These are phyloP conservation scores for Rhabdornis inornatus DNA, from an alignment of 2,113 vertebrate genomes.

Conservation along the genomic window DNA sequence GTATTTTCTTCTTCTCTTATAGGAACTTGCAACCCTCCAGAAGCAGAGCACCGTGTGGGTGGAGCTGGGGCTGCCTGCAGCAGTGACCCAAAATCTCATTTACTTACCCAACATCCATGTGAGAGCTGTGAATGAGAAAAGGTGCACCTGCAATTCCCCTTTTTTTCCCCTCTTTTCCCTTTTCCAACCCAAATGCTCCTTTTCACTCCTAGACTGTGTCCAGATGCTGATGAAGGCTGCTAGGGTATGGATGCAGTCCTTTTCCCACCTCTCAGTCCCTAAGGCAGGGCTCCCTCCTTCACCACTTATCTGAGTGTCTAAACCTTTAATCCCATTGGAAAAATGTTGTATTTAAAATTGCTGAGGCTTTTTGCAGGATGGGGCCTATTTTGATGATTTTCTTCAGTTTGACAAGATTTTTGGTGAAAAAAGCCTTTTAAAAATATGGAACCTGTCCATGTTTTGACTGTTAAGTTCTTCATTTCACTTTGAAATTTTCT, in stretches of 20 bases:
- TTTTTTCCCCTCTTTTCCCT: fast-evolving
- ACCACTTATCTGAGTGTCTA: background rate
- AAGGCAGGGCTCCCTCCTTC: background rate
- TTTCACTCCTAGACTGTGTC: fast-evolving
- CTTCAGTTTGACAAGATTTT: background rate
- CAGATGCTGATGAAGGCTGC: background rate
- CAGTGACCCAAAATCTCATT: background rate
- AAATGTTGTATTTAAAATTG: background rate
- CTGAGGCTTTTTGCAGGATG: background rate
- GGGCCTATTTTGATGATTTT: background rate
- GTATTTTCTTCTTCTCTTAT: background rate
- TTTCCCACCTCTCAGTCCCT: background rate
- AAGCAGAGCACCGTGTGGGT: fast-evolving
- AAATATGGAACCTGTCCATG: background rate
- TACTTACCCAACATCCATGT: background rate
- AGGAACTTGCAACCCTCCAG: background rate
- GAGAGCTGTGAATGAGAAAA: background rate
- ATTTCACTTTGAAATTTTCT: background rate
- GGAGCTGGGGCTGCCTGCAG: background rate
- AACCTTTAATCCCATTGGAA: background rate
- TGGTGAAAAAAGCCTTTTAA: background rate
- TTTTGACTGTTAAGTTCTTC: background rate
- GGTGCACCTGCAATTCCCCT: background rate
- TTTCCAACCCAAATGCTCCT: background rate
- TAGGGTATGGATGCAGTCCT: no score